These are phyloP conservation scores for Ascidia mentula DNA, from an alignment of 23 tunicate species.

Conservation along the genomic window DNA sequence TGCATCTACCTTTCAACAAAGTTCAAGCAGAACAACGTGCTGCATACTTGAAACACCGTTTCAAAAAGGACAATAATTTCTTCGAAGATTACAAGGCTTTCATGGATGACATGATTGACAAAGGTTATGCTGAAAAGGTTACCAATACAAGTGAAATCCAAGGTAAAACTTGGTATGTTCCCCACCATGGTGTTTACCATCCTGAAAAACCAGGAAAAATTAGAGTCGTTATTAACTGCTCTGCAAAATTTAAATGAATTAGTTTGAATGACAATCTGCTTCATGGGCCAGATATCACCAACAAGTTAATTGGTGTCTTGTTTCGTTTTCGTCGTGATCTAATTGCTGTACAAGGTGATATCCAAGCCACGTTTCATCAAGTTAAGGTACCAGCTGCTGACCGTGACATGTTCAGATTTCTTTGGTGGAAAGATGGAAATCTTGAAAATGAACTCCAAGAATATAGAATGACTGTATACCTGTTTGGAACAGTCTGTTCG, in stretches of 20 bases:
- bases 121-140: constrained; percentile 46
- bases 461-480: constrained; percentile 24
- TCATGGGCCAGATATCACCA: constrained; percentile 45
- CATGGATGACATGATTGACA: constrained; percentile 28
- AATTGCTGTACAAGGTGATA: constrained; percentile 20
- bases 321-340: constrained; percentile 26
- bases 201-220: constrained; percentile 40
- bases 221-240: constrained; percentile 45
- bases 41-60: constrained; percentile 22
- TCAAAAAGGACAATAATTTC: constrained; percentile 14
- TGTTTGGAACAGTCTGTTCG: constrained; percentile 55
- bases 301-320: constrained; percentile 22
- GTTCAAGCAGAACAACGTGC: constrained; percentile 34
- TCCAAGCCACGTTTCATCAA: constrained; percentile 40
- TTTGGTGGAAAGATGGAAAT: constrained; percentile 52
- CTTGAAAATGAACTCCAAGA: constrained; percentile 12
- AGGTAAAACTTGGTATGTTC: constrained; percentile 35
- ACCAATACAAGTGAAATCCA: not conserved
- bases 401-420: constrained; percentile 27
- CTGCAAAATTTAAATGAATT: constrained; percentile 27
- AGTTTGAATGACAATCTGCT: constrained; percentile 32
- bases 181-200: constrained; percentile 59
- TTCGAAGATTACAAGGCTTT: constrained; percentile 22
- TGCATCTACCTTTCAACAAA: constrained; percentile 21
- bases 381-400: constrained; percentile 35